These are phyloP conservation scores for Lepus americanus DNA, from an alignment of 2,113 vertebrate genomes.

Conservation along the genomic window DNA sequence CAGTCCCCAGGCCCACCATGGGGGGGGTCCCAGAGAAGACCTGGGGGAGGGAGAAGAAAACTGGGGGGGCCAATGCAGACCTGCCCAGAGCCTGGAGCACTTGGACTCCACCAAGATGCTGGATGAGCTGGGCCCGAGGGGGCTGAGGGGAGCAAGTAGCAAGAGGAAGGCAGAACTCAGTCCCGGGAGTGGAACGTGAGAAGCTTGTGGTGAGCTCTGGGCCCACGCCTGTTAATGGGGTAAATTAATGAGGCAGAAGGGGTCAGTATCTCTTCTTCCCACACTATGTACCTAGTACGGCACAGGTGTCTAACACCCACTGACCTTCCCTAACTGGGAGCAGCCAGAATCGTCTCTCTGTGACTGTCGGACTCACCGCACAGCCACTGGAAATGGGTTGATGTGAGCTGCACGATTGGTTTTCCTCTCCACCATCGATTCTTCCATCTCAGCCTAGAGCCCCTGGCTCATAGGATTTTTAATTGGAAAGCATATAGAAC, in stretches of 20 bases:
- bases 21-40: neutral
- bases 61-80: neutral
- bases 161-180: fast-evolving
- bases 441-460: neutral
- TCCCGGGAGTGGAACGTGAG: neutral
- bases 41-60: too few species aligned
- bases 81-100: fast-evolving
- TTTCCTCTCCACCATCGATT: neutral
- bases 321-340: fast-evolving
- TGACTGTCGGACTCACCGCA: too few species aligned
- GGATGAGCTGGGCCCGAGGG: fast-evolving
- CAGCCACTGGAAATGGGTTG: fast-evolving
- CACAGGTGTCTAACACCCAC: fast-evolving
- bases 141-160: fast-evolving
- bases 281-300: fast-evolving
- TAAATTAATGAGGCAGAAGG: neutral
- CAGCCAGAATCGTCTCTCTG: fast-evolving
- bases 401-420: fast-evolving
- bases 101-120: neutral
- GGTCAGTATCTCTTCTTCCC: fast-evolving
- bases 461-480: neutral
- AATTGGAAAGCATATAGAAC: neutral
- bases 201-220: neutral
- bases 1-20: too few species aligned
- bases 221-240: too few species aligned